A percentile compares a stretch with the other conserved stretches of the same genome.
Evolutionary conservation across 2,888 invertebrate species (phyloP).

Genomic region (Bembecia ichneumoniformis): DNA sequence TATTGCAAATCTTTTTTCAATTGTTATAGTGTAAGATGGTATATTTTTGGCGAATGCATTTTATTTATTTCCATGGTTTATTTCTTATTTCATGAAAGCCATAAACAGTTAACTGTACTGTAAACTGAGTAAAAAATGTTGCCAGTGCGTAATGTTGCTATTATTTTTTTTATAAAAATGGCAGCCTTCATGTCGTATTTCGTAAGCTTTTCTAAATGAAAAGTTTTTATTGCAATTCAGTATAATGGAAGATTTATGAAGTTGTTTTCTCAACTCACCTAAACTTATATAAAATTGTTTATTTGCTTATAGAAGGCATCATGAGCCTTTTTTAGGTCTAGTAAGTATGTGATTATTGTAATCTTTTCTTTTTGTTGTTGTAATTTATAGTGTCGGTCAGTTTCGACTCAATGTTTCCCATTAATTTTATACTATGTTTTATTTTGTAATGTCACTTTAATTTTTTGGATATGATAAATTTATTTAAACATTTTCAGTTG

Average conservation of each 20-base stretch:
- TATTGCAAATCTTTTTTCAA: no score
- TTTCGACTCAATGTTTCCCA: background rate
- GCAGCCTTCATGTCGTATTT: conserved; percentile 71
- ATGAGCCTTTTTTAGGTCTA: conserved; percentile 42
- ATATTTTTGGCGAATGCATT: no score
- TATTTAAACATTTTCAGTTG: conserved; percentile 23
- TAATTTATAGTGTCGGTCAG: conserved; percentile 19
- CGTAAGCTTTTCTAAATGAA: conserved; percentile 57
- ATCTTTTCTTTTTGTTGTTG: conserved; percentile 43
- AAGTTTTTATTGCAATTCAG: conserved; percentile 43
- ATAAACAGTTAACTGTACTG: background rate
- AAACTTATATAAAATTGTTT: conserved; percentile 30
- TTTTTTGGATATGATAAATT: background rate
- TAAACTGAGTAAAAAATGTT: background rate
- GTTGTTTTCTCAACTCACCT: conserved; percentile 36
- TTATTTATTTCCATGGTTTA: no score
- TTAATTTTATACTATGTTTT: background rate
- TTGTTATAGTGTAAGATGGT: no score
- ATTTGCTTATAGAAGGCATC: conserved; percentile 31
- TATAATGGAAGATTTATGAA: conserved; percentile 47
- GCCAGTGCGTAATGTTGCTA: conserved; percentile 35
- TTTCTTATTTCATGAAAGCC: no score
- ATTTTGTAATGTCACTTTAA: background rate
- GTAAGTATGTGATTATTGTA: conserved; percentile 68
- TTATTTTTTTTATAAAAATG: conserved; percentile 43